Percentiles rank a stretch among this genome's conserved stretches.
phyloP scores from a whole-genome alignment of 37 sponge, comb jelly and placozoan species.

The Aplysina aerophoba region DNA sequence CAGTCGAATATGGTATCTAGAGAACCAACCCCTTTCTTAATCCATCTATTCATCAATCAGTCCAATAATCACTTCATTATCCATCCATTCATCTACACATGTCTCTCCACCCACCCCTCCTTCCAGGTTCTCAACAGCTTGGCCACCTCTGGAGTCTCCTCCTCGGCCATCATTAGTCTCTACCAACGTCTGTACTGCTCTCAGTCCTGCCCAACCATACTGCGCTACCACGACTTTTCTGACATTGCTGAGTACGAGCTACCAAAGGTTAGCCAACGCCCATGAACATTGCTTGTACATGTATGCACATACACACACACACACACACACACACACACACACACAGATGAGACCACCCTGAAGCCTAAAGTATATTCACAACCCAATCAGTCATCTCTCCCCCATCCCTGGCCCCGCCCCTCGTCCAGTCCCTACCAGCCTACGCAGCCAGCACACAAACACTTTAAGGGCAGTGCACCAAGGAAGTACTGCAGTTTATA shows the following conservation, averaged over 20 bases:
- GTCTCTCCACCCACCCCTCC: not conserved
- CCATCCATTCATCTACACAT: not conserved
- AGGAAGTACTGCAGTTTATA: slow-evolving; percentile 77
- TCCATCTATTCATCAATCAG: too few species aligned
- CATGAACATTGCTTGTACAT: too few species aligned
- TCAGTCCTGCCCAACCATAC: slow-evolving; percentile 56
- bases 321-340: too few species aligned
- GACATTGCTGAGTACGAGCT: slow-evolving; percentile 81
- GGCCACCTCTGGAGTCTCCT: slow-evolving; percentile 51
- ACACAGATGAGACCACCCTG: too few species aligned
- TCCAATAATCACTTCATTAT: too few species aligned
- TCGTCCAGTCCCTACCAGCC: slow-evolving; percentile 39
- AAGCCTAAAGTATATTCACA: too few species aligned
- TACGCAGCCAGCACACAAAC: slow-evolving; percentile 64
- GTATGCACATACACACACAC: too few species aligned
- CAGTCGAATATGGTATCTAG: too few species aligned
- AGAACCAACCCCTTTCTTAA: too few species aligned
- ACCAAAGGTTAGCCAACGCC: slow-evolving; percentile 84
- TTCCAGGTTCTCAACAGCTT: slow-evolving; percentile 48
- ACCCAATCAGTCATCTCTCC: too few species aligned
- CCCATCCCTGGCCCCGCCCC: not conserved
- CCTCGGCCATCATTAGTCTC: slow-evolving; percentile 48
- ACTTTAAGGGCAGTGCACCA: slow-evolving; percentile 68
- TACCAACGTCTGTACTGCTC: slow-evolving; percentile 80
- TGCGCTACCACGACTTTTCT: slow-evolving; percentile 88